These are phyloP conservation scores for Paradoxurus hermaphroditus DNA, from an alignment of 2,113 vertebrate genomes.

Conservation along the genomic window DNA sequence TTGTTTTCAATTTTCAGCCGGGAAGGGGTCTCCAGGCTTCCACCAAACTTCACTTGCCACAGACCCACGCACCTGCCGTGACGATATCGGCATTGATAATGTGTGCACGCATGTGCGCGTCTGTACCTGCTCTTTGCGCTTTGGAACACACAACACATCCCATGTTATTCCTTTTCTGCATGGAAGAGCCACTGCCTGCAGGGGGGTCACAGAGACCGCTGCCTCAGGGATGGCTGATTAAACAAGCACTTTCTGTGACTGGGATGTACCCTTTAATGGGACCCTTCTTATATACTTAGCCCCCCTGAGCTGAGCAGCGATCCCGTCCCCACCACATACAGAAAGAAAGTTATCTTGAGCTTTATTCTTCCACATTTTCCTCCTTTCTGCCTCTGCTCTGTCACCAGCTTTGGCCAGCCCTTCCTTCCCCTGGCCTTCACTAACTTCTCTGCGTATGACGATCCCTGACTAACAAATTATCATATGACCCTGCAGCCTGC, in stretches of 20 bases:
- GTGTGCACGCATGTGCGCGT: too few species aligned
- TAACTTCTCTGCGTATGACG: neutral
- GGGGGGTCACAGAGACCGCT: neutral
- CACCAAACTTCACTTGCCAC: neutral
- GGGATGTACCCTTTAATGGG: neutral
- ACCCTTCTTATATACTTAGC: neutral
- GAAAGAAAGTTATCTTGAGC: neutral
- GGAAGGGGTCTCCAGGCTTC: neutral
- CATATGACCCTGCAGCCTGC: too few species aligned
- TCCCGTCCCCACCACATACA: neutral
- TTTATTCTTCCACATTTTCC: neutral
- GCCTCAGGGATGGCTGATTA: neutral
- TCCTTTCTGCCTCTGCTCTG: neutral
- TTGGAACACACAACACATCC: neutral
- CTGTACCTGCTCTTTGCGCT: neutral
- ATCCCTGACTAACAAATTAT: neutral
- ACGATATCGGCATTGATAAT: neutral
- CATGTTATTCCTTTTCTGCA: neutral
- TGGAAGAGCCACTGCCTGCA: neutral
- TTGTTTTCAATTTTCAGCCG: neutral
- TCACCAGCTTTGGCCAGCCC: neutral
- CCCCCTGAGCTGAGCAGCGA: neutral
- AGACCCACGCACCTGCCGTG: neutral
- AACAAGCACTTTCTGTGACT: neutral
- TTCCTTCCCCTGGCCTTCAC: too few species aligned